These are phyloP conservation scores for Sebastes diaconus DNA, from an alignment of 2,797 vertebrate genomes.

Conservation along the genomic window DNA sequence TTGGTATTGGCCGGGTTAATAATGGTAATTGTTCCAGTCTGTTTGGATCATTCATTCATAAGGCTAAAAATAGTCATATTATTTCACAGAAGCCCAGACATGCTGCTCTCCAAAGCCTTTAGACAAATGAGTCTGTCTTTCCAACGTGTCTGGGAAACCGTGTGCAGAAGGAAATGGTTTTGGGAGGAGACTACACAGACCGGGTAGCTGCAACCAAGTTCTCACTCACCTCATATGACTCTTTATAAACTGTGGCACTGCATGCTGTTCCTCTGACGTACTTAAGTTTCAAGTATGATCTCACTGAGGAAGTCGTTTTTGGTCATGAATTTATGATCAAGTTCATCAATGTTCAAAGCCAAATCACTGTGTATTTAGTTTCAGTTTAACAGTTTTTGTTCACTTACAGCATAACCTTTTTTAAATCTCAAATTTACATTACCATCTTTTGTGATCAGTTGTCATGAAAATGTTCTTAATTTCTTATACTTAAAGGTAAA, in stretches of 20 bases:
- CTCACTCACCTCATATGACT: slow-evolving; percentile 60
- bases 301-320: background rate
- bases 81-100: slow-evolving; percentile 64
- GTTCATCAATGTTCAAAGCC: background rate
- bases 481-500: background rate
- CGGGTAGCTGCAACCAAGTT: slow-evolving; percentile 50
- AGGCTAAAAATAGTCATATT: slow-evolving; percentile 58
- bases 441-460: background rate
- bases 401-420: background rate
- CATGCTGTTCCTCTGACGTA: background rate
- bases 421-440: background rate
- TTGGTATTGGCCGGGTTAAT: slow-evolving; percentile 34
- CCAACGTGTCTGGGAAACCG: slow-evolving; percentile 60
- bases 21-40: slow-evolving; percentile 32
- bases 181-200: slow-evolving; percentile 56
- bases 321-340: background rate
- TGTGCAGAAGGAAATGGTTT: slow-evolving; percentile 46
- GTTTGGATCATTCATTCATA: slow-evolving; percentile 26
- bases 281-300: slow-evolving; percentile 13
- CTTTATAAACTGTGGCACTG: slow-evolving; percentile 15
- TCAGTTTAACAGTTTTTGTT: background rate
- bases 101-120: slow-evolving; percentile 38
- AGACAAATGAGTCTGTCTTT: slow-evolving; percentile 67
- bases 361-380: background rate
- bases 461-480: background rate